These are phyloP conservation scores for Nymphalis io DNA, from an alignment of 1,140 invertebrate genomes.

Conservation along the genomic window DNA sequence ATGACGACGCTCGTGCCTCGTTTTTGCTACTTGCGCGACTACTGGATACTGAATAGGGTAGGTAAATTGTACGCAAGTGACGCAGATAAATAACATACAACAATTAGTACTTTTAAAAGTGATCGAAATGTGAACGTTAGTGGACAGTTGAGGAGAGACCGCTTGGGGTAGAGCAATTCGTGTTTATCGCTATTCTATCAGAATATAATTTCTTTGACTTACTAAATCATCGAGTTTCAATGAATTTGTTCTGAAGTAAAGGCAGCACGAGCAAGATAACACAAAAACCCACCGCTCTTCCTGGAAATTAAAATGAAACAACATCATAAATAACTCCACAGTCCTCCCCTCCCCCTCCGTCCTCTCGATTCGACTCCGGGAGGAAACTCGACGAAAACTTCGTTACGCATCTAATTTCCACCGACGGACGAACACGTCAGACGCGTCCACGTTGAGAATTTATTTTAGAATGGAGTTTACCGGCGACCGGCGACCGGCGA, in stretches of 20 bases:
- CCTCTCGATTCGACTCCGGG: background rate
- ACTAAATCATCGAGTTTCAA: background rate
- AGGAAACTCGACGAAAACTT: background rate
- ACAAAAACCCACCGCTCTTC: background rate
- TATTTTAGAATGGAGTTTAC: constrained; percentile 5
- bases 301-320: constrained; percentile 14
- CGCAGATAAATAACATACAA: too few relatives aligned
- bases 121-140: too few relatives aligned
- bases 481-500: background rate
- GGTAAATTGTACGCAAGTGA: background rate
- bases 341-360: background rate
- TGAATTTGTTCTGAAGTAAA: background rate
- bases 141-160: too few relatives aligned
- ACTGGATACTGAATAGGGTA: background rate
- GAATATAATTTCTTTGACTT: too few relatives aligned
- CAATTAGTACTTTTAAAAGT: too few relatives aligned
- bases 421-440: constrained; percentile 5
- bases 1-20: background rate
- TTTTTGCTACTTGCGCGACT: background rate
- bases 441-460: background rate
- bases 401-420: constrained; percentile 13
- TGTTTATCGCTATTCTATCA: too few relatives aligned
- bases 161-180: too few relatives aligned
- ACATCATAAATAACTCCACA: constrained; percentile 10
- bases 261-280: background rate